Evolutionary conservation across 1,140 invertebrate species (phyloP).

Genomic region (Copidosoma floridanum): DNA sequence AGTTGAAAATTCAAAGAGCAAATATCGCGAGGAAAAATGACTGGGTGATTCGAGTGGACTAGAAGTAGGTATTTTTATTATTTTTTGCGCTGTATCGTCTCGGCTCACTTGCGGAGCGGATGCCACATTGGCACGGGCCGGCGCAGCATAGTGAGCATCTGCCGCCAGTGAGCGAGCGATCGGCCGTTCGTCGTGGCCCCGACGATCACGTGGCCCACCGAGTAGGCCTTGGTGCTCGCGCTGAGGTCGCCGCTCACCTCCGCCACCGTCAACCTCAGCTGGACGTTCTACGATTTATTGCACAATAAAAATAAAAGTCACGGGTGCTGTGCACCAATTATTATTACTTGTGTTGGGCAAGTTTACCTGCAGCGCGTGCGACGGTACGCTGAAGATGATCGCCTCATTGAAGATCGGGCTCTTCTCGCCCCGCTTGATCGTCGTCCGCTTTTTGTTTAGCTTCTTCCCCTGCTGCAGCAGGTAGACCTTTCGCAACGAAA

Average conservation of each 20-base stretch:
- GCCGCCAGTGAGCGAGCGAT: slow-evolving; percentile 77
- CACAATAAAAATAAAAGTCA: too few species aligned
- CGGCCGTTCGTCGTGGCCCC: slow-evolving; percentile 68
- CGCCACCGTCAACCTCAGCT: slow-evolving; percentile 68
- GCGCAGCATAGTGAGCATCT: slow-evolving; percentile 77
- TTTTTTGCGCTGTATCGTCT: neutral
- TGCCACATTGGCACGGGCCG: slow-evolving; percentile 86
- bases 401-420: slow-evolving; percentile 78
- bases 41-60: neutral
- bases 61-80: neutral
- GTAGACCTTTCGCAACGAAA: slow-evolving; percentile 61
- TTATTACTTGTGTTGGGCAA: too few species aligned
- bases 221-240: slow-evolving; percentile 53
- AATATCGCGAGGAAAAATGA: too few species aligned
- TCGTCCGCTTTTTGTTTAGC: slow-evolving; percentile 74
- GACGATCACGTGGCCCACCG: slow-evolving; percentile 73
- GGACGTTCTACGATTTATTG: slow-evolving; percentile 63
- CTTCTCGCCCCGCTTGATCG: slow-evolving; percentile 66
- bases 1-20: neutral
- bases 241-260: slow-evolving; percentile 53
- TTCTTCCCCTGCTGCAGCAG: slow-evolving; percentile 74
- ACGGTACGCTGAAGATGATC: slow-evolving; percentile 75
- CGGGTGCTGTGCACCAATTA: too few species aligned
- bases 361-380: slow-evolving; percentile 62
- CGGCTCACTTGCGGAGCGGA: slow-evolving; percentile 63